Base-by-base conservation (phyloP, 2,797 vertebrate species). In the Chelonia mydas region DNA sequence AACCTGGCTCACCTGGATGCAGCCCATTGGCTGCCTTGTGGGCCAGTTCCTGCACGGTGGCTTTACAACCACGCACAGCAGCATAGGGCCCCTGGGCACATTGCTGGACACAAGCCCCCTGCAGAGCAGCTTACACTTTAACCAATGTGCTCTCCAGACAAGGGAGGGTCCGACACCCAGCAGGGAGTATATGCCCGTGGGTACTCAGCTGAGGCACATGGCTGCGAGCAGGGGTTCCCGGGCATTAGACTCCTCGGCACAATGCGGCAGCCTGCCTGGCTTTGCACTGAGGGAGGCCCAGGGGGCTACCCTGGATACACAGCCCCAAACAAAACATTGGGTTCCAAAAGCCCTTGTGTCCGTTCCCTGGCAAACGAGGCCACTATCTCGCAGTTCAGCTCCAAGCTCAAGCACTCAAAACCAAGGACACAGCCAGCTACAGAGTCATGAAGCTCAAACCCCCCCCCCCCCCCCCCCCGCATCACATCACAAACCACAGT, bases 311-410 rank as follows among this genome's bases (percentile, higher is more conserved):
- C 3, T 4, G 41, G 65, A 83, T 83, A 87, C 81, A 77, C 49
- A 86, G 84, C 81, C 31, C 5, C 0, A 31, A 55, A 54, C 23
- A 76, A 83, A 53, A 1, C 78, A 8, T 25, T 84, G 84, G 33
- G n/a, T 74, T 50, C 2, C 1, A 79, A 54, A 85, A 21, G 80
- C 45, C 87, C 79, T 53, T 89, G 1, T 0, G 25, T 9, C 17
- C 8, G 7, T 51, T 89, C 90, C 84, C 91, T 68, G 0, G 3
- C 82, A 53, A 90, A 90, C 41, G 16, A 84, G 5, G 1, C 90
- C 0, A 0, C 81, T 61, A 86, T 2, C 81, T 76, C 51, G 3
- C 2, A 0, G 7, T 4, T 57, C 16, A 51, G 28, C 85, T 65
- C 37, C 23, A 3, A 7, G 83, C 2, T 0, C 1, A 1, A n/a